A percentile compares a stretch with the other conserved stretches of the same genome.
phyloP scores from a whole-genome alignment of 2,797 vertebrate genomes.

The Acipenser transmontanus region DNA sequence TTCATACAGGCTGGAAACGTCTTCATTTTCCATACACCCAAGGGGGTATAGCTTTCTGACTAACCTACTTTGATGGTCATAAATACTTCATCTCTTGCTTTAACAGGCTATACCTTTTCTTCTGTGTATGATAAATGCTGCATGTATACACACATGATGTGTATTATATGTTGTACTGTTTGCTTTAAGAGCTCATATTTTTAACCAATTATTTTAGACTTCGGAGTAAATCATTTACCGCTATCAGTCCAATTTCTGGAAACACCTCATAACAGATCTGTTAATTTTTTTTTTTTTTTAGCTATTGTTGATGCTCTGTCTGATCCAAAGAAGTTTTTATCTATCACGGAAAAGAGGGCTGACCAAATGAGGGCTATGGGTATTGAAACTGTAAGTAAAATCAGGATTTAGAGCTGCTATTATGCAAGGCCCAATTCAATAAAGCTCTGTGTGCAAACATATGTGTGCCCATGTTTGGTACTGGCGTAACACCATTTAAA shows the following conservation, averaged over 20 bases:
- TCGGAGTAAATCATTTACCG: too few species aligned
- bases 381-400: slow-evolving; percentile 83
- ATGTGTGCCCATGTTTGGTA: too few species aligned
- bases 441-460: too few species aligned
- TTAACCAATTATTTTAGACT: too few species aligned
- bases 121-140: too few species aligned
- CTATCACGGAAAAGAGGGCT: slow-evolving; percentile 95
- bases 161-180: too few species aligned
- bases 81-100: background rate
- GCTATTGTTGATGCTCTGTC: slow-evolving; percentile 95
- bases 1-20: slow-evolving; percentile 3
- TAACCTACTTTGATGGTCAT: background rate
- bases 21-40: background rate
- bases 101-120: background rate
- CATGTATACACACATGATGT: too few species aligned
- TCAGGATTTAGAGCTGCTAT: too few species aligned
- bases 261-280: background rate
- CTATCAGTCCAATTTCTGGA: too few species aligned
- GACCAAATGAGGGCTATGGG: slow-evolving; percentile 98
- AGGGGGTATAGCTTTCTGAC: background rate
- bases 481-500: too few species aligned
- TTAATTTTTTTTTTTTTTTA: slow-evolving; percentile 39
- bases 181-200: too few species aligned
- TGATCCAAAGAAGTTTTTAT: slow-evolving; percentile 97
- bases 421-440: too few species aligned